These are phyloP conservation scores for Thomomys bottae DNA, from an alignment of 2,113 vertebrate genomes.

Conservation along the genomic window DNA sequence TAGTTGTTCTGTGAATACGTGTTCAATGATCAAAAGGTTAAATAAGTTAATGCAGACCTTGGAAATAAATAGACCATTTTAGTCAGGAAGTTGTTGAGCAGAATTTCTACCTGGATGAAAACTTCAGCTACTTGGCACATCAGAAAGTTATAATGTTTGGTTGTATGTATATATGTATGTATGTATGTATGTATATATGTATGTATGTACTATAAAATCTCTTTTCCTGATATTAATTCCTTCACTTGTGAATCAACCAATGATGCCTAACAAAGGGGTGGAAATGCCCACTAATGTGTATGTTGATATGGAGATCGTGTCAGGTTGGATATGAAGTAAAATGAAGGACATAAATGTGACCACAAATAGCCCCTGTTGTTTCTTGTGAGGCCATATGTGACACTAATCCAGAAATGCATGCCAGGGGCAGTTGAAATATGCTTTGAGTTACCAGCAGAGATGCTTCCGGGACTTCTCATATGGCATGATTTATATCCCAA, in stretches of 20 bases:
- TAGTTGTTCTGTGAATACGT: neutral
- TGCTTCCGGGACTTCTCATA: constrained; percentile 77
- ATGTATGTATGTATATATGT: no score
- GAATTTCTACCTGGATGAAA: neutral
- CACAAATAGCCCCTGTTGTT: constrained; percentile 76
- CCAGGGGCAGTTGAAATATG: constrained; percentile 77
- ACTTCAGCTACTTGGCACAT: neutral
- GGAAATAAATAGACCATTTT: neutral
- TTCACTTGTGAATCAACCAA: neutral
- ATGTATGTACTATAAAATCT: neutral
- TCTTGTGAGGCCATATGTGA: constrained; percentile 75
- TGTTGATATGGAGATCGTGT: constrained; percentile 62
- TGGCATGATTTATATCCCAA: constrained; percentile 77
- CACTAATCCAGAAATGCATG: constrained; percentile 80
- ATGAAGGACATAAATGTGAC: constrained; percentile 72
- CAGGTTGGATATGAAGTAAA: constrained; percentile 68
- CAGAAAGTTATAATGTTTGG: neutral
- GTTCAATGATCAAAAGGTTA: neutral
- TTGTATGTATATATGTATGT: no score
- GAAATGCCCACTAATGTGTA: neutral
- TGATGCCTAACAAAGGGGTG: constrained; percentile 48
- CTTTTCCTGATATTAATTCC: constrained; percentile 19
- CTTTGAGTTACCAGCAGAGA: constrained; percentile 78
- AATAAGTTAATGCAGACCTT: neutral
- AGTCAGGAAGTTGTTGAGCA: neutral